phyloP scores from a whole-genome alignment of 2,888 invertebrate species.

The Oscheius myriophilus region DNA sequence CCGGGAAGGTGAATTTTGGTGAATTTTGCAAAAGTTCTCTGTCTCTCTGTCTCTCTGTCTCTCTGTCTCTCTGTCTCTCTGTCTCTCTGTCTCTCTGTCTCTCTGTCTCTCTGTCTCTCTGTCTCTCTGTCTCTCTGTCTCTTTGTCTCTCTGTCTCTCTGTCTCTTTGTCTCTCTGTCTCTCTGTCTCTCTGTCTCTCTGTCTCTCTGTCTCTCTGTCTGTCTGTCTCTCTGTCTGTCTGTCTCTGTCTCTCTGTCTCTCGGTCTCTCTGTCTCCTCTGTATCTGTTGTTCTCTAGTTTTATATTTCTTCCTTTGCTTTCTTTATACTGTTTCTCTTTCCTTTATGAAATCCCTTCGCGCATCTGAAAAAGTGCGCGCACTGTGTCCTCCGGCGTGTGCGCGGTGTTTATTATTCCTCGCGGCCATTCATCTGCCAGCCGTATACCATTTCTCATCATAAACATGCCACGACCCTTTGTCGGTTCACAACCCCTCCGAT shows the following conservation, averaged over 20 bases:
- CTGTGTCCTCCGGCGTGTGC: constrained; percentile 10
- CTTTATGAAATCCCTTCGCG: too few species aligned
- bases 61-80: not conserved
- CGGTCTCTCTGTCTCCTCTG: too few species aligned
- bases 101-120: constrained; percentile 23
- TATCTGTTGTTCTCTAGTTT: too few species aligned
- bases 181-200: too few species aligned
- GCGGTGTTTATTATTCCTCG: constrained; percentile 2
- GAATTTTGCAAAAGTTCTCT: not conserved
- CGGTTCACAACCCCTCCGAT: constrained; percentile 19
- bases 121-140: constrained; percentile 5
- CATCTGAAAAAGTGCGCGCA: constrained; percentile 15
- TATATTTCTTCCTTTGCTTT: too few species aligned
- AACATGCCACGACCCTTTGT: constrained; percentile 30
- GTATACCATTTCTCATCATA: constrained; percentile 40
- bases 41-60: not conserved
- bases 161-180: too few species aligned
- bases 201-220: too few species aligned
- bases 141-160: too few species aligned
- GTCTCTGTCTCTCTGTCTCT: too few species aligned
- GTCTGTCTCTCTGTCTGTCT: too few species aligned
- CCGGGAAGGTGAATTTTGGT: too few species aligned
- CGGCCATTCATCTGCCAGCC: constrained; percentile 29
- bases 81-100: constrained; percentile 14
- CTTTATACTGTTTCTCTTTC: too few species aligned